Evolutionary conservation across 2,113 vertebrate genomes (phyloP).

Genomic region (Etia nguti): DNA sequence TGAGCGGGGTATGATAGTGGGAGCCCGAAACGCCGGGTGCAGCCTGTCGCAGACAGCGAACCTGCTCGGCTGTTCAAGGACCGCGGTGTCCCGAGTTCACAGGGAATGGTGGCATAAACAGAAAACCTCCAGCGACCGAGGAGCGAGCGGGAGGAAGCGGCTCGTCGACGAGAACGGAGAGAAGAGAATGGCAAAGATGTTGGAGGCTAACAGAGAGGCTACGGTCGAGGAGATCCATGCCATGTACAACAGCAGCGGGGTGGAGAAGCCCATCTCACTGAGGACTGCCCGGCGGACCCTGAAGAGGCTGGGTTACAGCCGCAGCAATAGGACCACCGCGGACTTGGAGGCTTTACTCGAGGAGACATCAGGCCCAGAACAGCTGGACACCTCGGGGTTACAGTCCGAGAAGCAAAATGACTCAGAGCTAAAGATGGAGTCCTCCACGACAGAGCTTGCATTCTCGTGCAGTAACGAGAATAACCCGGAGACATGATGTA

Average conservation of each 20-base stretch:
- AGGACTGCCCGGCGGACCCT: neutral
- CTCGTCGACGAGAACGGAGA: neutral
- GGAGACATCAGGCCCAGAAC: neutral
- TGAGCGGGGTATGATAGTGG: neutral
- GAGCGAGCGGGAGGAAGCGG: neutral
- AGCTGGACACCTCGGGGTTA: neutral
- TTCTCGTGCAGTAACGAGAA: neutral
- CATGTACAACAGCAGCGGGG: neutral
- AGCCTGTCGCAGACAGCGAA: neutral
- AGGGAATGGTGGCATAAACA: neutral
- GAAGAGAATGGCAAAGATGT: neutral
- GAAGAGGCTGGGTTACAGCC: neutral
- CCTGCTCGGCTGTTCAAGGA: neutral
- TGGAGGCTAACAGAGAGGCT: neutral
- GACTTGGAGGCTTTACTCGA: neutral
- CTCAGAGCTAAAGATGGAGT: neutral
- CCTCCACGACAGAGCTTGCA: neutral
- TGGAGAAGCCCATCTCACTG: neutral
- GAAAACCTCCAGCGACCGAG: neutral
- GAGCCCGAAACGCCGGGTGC: neutral
- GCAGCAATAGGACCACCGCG: neutral
- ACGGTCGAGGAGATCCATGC: neutral
- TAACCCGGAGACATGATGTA: neutral
- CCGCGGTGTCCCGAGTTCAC: neutral
- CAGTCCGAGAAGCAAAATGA: neutral